These are phyloP conservation scores for Oreonectes daqikongensis DNA, from an alignment of 2,797 vertebrate species.

Conservation along the genomic window DNA sequence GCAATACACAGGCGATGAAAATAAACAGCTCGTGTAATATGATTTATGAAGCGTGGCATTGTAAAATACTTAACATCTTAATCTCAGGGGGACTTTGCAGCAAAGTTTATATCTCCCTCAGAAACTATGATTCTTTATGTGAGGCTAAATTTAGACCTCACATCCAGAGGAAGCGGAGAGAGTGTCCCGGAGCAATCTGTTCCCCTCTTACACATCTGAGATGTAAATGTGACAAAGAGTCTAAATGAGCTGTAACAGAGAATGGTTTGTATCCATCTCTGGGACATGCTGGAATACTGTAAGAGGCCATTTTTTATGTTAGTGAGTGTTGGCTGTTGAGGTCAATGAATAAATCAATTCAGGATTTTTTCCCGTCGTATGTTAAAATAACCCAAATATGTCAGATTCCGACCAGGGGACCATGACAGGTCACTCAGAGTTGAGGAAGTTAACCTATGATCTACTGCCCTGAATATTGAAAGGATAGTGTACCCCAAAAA, in stretches of 20 bases:
- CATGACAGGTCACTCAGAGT: background rate
- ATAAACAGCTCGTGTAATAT: background rate
- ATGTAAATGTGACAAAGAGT: constrained; percentile 9
- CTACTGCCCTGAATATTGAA: too few relatives aligned
- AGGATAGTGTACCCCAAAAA: too few relatives aligned
- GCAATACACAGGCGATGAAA: background rate
- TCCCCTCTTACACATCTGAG: background rate
- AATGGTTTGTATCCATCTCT: constrained; percentile 5
- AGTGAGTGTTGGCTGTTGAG: constrained; percentile 2
- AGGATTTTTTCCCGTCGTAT: background rate
- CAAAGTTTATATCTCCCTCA: background rate
- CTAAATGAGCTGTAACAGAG: constrained; percentile 7
- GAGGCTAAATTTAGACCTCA: background rate
- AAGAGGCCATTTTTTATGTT: constrained; percentile 6
- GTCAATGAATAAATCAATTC: background rate
- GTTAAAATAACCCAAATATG: background rate
- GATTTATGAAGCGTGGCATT: background rate
- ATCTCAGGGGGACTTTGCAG: background rate
- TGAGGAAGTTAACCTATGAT: background rate
- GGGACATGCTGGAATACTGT: constrained; percentile 17
- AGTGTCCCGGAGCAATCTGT: constrained; percentile 5
- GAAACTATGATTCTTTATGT: constrained; percentile 6
- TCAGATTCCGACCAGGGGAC: background rate
- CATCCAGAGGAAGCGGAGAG: constrained; percentile 40
- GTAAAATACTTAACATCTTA: background rate